phyloP scores from a whole-genome alignment of 2,113 vertebrate species.

The Motacilla alba region DNA sequence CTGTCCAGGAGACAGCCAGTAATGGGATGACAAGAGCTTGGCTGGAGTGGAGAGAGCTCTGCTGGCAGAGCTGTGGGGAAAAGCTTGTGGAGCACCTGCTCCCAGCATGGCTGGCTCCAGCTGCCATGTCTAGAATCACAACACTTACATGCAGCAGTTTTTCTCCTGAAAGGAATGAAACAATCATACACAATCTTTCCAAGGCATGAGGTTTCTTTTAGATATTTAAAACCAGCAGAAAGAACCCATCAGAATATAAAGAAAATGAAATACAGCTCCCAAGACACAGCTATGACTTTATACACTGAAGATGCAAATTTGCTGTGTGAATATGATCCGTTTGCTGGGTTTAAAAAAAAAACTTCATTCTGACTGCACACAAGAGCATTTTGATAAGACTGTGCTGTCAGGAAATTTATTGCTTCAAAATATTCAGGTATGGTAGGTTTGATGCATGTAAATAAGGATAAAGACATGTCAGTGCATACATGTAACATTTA shows the following conservation, averaged over 20 bases:
- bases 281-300: neutral
- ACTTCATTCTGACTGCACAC: neutral
- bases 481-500: neutral
- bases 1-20: neutral
- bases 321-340: neutral
- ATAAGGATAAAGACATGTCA: neutral
- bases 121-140: neutral
- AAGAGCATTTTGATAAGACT: neutral
- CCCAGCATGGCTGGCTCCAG: neutral
- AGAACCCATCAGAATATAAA: neutral
- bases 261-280: neutral
- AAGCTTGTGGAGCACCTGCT: slow-evolving; percentile 20
- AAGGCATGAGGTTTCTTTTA: neutral
- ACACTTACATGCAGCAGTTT: neutral
- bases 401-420: neutral
- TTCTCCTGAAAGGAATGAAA: neutral
- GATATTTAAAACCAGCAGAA: neutral
- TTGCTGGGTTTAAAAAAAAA: neutral
- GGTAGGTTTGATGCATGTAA: neutral
- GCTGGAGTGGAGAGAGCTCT: neutral
- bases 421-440: neutral
- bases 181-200: neutral
- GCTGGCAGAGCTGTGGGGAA: neutral
- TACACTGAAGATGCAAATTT: neutral
- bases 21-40: neutral